Evolutionary conservation across 2,797 vertebrate species (phyloP), one percentile per base, ranked within the genome.

Genomic region (Poecile montanus): DNA sequence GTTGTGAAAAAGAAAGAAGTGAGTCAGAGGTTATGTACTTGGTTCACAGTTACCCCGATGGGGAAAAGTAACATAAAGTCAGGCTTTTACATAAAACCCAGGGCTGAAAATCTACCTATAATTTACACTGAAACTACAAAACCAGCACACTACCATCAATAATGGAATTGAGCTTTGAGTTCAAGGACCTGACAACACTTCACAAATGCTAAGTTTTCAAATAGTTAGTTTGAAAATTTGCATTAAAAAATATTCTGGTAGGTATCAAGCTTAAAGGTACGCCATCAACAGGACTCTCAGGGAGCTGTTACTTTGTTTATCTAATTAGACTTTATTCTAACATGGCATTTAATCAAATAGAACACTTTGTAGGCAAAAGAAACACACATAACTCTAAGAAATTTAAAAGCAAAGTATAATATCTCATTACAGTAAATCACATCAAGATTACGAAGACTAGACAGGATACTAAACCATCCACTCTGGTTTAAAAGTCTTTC

Each of bases 1-100:
- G 34, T 2, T 50, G 32, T 68, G 74, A 81, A 89, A 72, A 88
- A 66, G 78, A 75, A 87, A 80, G n/a, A 87, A 58, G 15, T 0
- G 0, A 92, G 30, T 17, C 11, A n/a, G 44, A 85, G 48, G 62
- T 83, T 89, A 63, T 0, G 0, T 42, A 23, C 34, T 76, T 67
- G 67, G 53, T 34, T 85, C 45, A 61, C 36, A 50, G 42, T 19
- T 30, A 76, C 16, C 26, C 36, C 42, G 40, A 73, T 10, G 8
- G 29, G 20, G 34, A 79, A 79, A 72, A 58, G 45, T 13, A 85
- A 88, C 2, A n/a, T n/a, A 38, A 53, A 82, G 8, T 26, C 56
- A 84, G 65, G 9, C 70, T 70, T 84, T 62, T 15, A 51, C 44
- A 62, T 4, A 29, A 73, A 80, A 50, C 38, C 19, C 7, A 22